These are phyloP conservation scores for Limnephilus rhombicus DNA, from an alignment of 2,888 invertebrate species.

Conservation along the genomic window DNA sequence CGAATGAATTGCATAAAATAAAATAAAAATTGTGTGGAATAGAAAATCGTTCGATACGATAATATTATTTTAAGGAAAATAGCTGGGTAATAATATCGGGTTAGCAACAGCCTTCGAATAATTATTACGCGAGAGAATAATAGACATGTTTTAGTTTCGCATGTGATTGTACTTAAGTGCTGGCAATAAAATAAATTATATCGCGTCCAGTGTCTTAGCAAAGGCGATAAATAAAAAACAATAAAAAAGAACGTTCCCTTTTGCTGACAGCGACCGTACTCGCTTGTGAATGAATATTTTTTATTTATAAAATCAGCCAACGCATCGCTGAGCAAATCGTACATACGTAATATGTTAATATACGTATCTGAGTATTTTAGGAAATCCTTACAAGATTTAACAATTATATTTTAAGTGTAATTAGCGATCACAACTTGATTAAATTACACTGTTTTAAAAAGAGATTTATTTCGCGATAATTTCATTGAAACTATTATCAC, in stretches of 20 bases:
- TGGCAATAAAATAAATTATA: slow-evolving; percentile 34
- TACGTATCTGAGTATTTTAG: not conserved
- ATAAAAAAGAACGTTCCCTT: not conserved
- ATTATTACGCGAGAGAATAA: not conserved
- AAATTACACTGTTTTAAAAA: not conserved
- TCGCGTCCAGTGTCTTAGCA: slow-evolving; percentile 2
- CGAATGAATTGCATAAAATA: too few species aligned
- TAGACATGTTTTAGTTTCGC: not conserved
- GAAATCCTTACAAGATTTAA: not conserved
- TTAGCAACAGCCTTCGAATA: slow-evolving; percentile 15
- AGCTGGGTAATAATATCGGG: not conserved
- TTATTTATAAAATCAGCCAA: slow-evolving; percentile 37
- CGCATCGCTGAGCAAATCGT: slow-evolving; percentile 27
- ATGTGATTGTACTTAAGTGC: not conserved
- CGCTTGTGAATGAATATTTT: slow-evolving; percentile 30
- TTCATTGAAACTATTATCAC: not conserved
- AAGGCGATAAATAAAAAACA: slow-evolving; percentile 26
- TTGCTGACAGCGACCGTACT: slow-evolving; percentile 2
- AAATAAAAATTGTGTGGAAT: too few species aligned
- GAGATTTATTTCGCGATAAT: not conserved
- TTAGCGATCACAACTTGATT: not conserved
- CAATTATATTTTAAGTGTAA: not conserved
- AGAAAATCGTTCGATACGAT: not conserved
- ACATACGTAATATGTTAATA: not conserved
- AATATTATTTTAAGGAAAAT: not conserved